Conservation (phyloP, 1,140 invertebrate species). For the Bemisia tabaci region DNA sequence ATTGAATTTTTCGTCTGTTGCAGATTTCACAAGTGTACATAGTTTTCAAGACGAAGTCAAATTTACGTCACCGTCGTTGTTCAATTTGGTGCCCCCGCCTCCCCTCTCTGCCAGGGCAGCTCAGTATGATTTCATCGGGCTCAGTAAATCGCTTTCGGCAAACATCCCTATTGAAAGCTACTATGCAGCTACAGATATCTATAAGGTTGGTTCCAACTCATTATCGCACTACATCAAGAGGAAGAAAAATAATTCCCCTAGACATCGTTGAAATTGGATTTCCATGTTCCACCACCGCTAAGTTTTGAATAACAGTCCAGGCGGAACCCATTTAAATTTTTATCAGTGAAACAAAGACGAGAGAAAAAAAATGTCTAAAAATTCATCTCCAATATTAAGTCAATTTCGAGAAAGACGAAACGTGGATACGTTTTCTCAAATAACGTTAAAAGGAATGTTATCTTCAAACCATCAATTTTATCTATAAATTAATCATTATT, state of each 20-base stretch:
- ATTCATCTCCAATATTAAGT: no score
- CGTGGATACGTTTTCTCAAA: no score
- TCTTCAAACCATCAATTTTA: no score
- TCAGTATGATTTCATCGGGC: slow-evolving; percentile 28
- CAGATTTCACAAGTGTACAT: slow-evolving; percentile 36
- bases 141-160: slow-evolving; percentile 22
- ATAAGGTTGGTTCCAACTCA: slow-evolving; percentile 38
- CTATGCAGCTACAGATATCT: slow-evolving; percentile 55
- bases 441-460: no score
- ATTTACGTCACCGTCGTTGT: slow-evolving; percentile 35
- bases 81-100: slow-evolving; percentile 32
- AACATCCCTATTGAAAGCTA: slow-evolving; percentile 42
- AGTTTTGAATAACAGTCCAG: background rate
- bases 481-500: no score
- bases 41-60: slow-evolving; percentile 37
- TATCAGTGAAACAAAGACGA: background rate
- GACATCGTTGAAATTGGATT: no score
- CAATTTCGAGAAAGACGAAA: no score
- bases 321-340: background rate
- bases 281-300: background rate
- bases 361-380: no score
- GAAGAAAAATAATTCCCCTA: no score
- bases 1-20: background rate
- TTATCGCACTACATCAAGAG: no score
- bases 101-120: slow-evolving; percentile 27